Percentiles rank a stretch among this genome's conserved stretches.
Evolutionary conservation across 2,888 invertebrate genomes (phyloP).

Genomic region (Drosophila siamana): DNA sequence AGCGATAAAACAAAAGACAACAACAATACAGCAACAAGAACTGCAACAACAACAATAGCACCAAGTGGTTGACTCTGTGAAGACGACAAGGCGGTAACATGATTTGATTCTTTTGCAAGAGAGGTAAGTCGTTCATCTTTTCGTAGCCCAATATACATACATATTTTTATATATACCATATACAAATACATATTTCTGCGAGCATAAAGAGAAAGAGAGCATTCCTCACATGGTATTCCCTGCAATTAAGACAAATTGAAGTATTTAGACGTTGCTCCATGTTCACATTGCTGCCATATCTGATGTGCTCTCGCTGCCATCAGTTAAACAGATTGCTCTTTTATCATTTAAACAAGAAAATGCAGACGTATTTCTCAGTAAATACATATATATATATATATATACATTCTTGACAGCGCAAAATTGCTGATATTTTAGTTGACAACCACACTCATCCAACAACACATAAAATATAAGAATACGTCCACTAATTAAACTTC

Average conservation of each 20-base stretch:
- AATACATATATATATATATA: too few relatives aligned
- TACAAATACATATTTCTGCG: background rate
- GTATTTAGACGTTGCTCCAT: slow-evolving; percentile 3
- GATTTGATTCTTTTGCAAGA: slow-evolving; percentile 66
- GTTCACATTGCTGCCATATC: slow-evolving; percentile 2
- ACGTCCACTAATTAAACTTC: background rate
- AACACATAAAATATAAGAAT: background rate
- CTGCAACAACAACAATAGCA: slow-evolving; percentile 14
- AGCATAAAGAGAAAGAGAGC: background rate
- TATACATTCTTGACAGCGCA: too few relatives aligned
- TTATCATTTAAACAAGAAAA: background rate
- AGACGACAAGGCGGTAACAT: slow-evolving; percentile 59
- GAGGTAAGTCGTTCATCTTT: slow-evolving; percentile 55
- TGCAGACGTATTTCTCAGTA: background rate
- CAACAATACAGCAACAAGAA: slow-evolving; percentile 24
- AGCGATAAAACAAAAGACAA: slow-evolving; percentile 24
- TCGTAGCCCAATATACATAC: background rate
- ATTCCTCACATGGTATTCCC: background rate
- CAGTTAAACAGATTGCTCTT: background rate
- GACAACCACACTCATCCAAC: background rate
- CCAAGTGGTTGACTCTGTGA: slow-evolving; percentile 51
- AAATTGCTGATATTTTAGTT: background rate
- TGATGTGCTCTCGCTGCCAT: background rate
- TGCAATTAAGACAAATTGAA: slow-evolving; percentile 18
- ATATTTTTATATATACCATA: background rate